A percentile compares a stretch with the other conserved stretches of the same genome.
phyloP scores from a whole-genome alignment of 2,888 invertebrate genomes.

The Eubasilissa splendida region DNA sequence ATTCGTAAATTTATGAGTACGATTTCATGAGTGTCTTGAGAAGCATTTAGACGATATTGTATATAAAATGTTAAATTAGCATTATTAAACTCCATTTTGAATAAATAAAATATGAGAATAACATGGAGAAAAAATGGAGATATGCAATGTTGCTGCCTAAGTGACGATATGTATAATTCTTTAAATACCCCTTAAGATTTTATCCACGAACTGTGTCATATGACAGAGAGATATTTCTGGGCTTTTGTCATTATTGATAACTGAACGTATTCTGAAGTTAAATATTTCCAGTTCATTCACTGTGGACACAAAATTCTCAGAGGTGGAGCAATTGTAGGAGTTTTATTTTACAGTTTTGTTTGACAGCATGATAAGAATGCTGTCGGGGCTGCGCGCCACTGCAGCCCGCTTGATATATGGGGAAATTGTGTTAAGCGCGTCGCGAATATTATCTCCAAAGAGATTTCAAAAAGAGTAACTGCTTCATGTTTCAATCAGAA shows the following conservation, averaged over 20 bases:
- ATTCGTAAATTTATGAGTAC: too few species aligned
- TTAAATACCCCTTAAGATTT: too few species aligned
- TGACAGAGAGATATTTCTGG: neutral
- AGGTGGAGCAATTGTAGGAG: slow-evolving; percentile 28
- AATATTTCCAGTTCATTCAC: neutral
- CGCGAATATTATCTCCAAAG: neutral
- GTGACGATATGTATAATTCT: too few species aligned
- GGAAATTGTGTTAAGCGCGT: neutral
- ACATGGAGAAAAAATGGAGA: too few species aligned
- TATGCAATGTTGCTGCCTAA: too few species aligned
- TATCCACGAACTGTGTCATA: neutral
- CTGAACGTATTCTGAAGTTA: neutral
- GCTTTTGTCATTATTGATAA: neutral
- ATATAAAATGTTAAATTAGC: too few species aligned
- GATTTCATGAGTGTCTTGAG: too few species aligned
- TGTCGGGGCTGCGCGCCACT: neutral
- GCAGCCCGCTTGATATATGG: neutral
- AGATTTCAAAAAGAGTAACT: neutral
- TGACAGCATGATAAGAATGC: slow-evolving; percentile 39
- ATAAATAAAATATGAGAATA: too few species aligned
- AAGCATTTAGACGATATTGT: too few species aligned
- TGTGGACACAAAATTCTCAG: slow-evolving; percentile 9
- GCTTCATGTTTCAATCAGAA: neutral
- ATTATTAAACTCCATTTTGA: too few species aligned
- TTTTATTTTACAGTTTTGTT: slow-evolving; percentile 36